These are phyloP conservation scores for Acrossocheilus wenchowensis DNA, from an alignment of 2,797 vertebrate species.

Conservation along the genomic window DNA sequence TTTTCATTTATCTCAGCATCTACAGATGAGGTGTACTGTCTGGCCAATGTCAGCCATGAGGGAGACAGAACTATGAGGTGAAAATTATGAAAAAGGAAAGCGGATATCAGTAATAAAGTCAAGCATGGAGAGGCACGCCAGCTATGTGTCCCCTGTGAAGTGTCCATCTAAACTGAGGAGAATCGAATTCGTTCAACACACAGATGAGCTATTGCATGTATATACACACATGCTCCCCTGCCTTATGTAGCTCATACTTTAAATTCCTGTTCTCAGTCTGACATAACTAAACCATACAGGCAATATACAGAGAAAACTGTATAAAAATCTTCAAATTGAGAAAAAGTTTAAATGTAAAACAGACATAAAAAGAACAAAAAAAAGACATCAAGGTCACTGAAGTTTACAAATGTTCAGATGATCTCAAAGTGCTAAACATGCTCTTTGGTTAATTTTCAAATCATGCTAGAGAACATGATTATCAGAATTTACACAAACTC, in stretches of 20 bases:
- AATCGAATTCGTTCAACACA: conserved; percentile 48
- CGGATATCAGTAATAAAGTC: conserved; percentile 76
- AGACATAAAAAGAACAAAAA: not conserved
- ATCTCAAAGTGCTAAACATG: not conserved
- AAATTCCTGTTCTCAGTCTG: conserved; percentile 60
- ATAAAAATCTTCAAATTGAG: not conserved
- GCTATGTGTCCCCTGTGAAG: conserved; percentile 68
- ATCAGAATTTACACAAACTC: not conserved
- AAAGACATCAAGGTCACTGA: not conserved
- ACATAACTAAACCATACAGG: conserved; percentile 30
- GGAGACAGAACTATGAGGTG: conserved; percentile 66
- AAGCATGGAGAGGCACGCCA: conserved; percentile 68
- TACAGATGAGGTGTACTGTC: conserved; percentile 61
- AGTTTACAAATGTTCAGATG: not conserved
- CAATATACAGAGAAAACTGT: conserved; percentile 20
- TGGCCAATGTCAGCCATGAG: conserved; percentile 61
- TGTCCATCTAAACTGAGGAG: conserved; percentile 57
- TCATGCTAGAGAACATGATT: not conserved
- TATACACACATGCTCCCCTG: conserved; percentile 29
- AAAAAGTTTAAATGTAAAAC: not conserved
- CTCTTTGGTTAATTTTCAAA: not conserved
- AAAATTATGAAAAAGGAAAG: conserved; percentile 70
- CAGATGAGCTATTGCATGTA: conserved; percentile 11
- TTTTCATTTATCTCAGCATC: conserved; percentile 40
- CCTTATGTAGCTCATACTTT: conserved; percentile 60